Evolutionary conservation across 2,797 vertebrate genomes (phyloP).

Genomic region (Sebastes oblongus): DNA sequence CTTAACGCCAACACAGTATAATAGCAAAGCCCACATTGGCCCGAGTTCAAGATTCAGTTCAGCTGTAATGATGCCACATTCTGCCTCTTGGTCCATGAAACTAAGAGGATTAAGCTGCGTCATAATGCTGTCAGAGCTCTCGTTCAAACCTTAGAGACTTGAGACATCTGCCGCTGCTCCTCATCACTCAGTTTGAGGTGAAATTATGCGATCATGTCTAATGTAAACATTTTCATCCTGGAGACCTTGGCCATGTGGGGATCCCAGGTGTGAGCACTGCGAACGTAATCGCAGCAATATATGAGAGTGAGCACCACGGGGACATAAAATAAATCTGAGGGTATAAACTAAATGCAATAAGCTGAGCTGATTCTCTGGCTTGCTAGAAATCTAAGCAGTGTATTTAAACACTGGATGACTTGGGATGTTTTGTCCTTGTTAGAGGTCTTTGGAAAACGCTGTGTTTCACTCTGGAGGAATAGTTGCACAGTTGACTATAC

Average conservation of each 20-base stretch:
- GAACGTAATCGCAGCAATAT: background rate
- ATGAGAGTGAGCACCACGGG: background rate
- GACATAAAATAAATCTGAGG: background rate
- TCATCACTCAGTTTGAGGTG: background rate
- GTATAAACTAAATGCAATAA: background rate
- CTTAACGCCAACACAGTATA: background rate
- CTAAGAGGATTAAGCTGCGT: background rate
- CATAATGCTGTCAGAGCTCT: background rate
- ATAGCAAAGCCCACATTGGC: background rate
- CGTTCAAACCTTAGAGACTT: conserved; percentile 8
- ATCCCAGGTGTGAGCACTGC: background rate
- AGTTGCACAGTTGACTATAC: conserved; percentile 4
- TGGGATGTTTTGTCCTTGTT: background rate
- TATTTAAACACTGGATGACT: background rate
- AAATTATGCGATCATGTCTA: background rate
- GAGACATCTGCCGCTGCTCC: conserved; percentile 25
- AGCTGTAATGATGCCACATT: background rate
- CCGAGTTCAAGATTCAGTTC: background rate
- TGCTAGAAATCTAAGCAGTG: background rate
- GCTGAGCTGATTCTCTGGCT: background rate
- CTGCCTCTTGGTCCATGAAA: conserved; percentile 7
- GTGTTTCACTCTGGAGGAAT: background rate
- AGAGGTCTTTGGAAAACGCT: background rate
- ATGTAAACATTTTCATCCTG: background rate
- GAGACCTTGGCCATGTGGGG: background rate